A percentile compares a stretch with the other conserved stretches of the same genome.
These are phyloP conservation scores for Pheosia tremula DNA, from an alignment of 2,888 invertebrate species.

Conservation along the genomic window DNA sequence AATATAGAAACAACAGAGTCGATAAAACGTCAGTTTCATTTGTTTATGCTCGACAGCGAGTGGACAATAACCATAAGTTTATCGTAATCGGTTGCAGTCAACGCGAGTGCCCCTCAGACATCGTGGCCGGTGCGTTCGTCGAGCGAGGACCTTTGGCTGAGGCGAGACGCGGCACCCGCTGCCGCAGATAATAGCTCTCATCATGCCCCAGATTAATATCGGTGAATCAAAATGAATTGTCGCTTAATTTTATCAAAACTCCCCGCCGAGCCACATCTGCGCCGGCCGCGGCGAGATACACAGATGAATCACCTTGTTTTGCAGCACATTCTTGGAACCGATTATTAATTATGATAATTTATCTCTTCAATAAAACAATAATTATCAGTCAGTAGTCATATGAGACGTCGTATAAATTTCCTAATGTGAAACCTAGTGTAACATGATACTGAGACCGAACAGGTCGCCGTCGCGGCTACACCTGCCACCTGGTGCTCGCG, in stretches of 20 bases:
- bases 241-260: slow-evolving; percentile 76
- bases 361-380: slow-evolving; percentile 80
- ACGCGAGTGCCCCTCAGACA: slow-evolving; percentile 46
- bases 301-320: slow-evolving; percentile 81
- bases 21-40: slow-evolving; percentile 27
- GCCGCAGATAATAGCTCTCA: slow-evolving; percentile 63
- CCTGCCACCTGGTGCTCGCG: slow-evolving; percentile 75
- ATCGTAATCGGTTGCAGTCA: slow-evolving; percentile 29
- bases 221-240: slow-evolving; percentile 78
- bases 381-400: slow-evolving; percentile 79
- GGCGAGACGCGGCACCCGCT: slow-evolving; percentile 59
- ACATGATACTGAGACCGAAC: slow-evolving; percentile 70
- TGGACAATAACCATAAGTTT: slow-evolving; percentile 29
- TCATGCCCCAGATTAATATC: slow-evolving; percentile 73
- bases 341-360: slow-evolving; percentile 80
- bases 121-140: slow-evolving; percentile 59
- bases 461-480: slow-evolving; percentile 62
- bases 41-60: slow-evolving; percentile 23
- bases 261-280: slow-evolving; percentile 71
- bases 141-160: slow-evolving; percentile 59
- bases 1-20: slow-evolving; percentile 15
- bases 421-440: slow-evolving; percentile 83
- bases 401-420: slow-evolving; percentile 82
- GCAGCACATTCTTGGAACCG: slow-evolving; percentile 75
- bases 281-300: slow-evolving; percentile 54